A percentile compares a stretch with the other conserved stretches of the same genome.
phyloP scores from a whole-genome alignment of 2,113 vertebrate species.

The Cebidichthys violaceus region DNA sequence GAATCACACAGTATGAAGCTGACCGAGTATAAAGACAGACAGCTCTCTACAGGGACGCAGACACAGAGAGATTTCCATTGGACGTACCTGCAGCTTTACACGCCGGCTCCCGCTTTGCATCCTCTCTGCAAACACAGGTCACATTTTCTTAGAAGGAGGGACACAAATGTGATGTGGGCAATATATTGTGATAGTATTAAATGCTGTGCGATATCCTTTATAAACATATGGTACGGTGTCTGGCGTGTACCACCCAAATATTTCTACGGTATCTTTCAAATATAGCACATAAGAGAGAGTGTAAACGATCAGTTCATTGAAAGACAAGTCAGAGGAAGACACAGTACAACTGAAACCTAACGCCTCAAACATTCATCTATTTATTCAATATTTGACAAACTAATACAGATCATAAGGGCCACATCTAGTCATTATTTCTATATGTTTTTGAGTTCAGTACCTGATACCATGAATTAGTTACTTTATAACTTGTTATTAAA shows the following conservation, averaged over 20 bases:
- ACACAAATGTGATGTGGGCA: neutral
- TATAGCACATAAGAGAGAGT: neutral
- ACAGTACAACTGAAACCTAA: neutral
- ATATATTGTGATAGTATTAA: neutral
- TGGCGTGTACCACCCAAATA: neutral
- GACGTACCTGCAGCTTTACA: constrained; percentile 56
- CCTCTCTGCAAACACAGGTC: constrained; percentile 60
- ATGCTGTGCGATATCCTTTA: neutral
- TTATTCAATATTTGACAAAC: neutral
- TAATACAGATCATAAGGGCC: neutral
- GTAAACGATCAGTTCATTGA: neutral
- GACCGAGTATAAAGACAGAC: neutral
- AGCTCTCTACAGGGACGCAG: neutral
- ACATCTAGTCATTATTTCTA: neutral
- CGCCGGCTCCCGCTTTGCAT: constrained; percentile 53
- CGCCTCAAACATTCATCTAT: neutral
- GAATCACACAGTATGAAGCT: neutral
- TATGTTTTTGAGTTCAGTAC: neutral
- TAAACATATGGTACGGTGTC: neutral
- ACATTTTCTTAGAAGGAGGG: constrained; percentile 40
- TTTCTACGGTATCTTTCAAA: neutral
- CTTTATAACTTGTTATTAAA: neutral
- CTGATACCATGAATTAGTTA: neutral
- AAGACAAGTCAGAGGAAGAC: neutral
- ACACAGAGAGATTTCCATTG: neutral